Evolutionary conservation across 92 coral and sea anemone species (phyloP), one percentile per base, ranked within the genome.

Genomic region (Parazoanthus swiftii): DNA sequence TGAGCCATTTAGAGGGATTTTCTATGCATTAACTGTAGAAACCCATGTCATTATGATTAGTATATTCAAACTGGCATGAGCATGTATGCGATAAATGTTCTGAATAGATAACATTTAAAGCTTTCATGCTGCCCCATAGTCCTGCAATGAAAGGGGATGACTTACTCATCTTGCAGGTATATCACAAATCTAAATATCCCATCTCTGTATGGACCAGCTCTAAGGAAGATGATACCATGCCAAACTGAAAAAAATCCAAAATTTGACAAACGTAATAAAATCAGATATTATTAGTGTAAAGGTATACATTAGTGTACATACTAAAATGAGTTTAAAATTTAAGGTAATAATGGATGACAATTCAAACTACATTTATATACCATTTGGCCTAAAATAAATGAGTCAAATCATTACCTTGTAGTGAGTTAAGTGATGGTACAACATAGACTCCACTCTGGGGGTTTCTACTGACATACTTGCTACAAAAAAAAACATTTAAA

Each of bases 141-240:
- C 51, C 11, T 1, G 13, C 9, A 14, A 54, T 13, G 59, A 54
- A 15, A 54, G 16, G 59, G 20, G 18, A 33, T 37, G 15, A 94
- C 98, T 91, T 85, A 96, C 98, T 94, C 94, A 85, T 96, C 98
- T 76, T 93, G 95, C 63, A 96, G 89, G 81, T 94, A 89, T 36
- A 96, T 68, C 78, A 93, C 92, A 88, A 96, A 96, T 89, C 98
- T 90, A 86, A 96, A 96, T 76, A 96, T 94, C 73, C 98, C 98
- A 90, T 93, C 95, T 86, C 91, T 82, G 92, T 91, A 96, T 39
- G 98, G 98, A 21, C 98, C 98, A 80, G 94, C 98, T 86, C 98
- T 94, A 25, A 93, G 78, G 72, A 94, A 96, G 72, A 96, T 91
- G 46, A 96, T 92, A 25, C 98, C 98, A 94, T 96, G 96, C 98